Evolutionary conservation across 2,113 vertebrate genomes (phyloP).

Genomic region (Mastomys natalensis): DNA sequence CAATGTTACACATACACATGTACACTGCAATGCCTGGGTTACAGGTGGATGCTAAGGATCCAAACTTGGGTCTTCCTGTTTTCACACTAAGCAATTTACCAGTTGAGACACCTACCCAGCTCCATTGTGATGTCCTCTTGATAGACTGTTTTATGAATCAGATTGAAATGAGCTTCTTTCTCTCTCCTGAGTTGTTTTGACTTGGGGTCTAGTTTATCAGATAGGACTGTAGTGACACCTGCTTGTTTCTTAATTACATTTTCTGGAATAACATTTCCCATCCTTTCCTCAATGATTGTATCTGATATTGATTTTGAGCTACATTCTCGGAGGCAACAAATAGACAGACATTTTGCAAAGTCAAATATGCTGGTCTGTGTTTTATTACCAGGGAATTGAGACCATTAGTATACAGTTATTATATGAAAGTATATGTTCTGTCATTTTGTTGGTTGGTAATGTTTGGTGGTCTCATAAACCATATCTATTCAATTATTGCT

Average conservation of each 20-base stretch:
- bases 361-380: neutral
- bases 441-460: neutral
- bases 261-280: neutral
- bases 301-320: neutral
- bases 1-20: neutral
- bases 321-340: neutral
- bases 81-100: neutral
- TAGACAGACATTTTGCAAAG: neutral
- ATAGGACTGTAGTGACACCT: neutral
- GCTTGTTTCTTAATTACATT: neutral
- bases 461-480: neutral
- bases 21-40: neutral
- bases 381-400: neutral
- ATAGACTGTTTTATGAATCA: neutral
- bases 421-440: neutral
- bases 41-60: neutral
- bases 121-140: neutral
- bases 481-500: neutral
- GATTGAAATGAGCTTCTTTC: neutral
- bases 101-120: neutral
- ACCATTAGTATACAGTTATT: neutral
- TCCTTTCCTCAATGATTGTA: neutral
- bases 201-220: neutral
- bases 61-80: neutral
- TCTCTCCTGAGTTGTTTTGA: neutral